Evolutionary conservation across 2,797 vertebrate species (phyloP).

Genomic region (Botia almorhae): DNA sequence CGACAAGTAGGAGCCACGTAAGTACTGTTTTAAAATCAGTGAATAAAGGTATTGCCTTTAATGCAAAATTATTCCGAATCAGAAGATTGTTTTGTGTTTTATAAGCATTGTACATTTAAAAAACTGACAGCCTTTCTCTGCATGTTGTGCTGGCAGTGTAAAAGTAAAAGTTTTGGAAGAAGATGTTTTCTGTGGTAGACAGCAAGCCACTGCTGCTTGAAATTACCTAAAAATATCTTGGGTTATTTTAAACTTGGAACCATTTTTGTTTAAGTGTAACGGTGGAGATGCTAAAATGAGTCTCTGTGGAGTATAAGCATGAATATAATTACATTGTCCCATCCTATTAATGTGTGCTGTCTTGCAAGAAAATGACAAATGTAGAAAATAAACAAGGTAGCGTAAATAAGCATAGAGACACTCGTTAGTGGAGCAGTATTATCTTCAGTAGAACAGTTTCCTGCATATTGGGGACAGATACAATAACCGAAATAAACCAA

Average conservation of each 20-base stretch:
- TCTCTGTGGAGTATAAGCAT: not conserved
- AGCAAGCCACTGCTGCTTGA: too few relatives aligned
- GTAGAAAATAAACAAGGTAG: constrained; percentile 15
- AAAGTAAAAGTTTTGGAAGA: too few relatives aligned
- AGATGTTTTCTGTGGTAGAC: too few relatives aligned
- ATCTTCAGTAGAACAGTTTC: not conserved
- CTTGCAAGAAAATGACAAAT: not conserved
- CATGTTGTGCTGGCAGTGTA: too few relatives aligned
- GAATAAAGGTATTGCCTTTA: not conserved
- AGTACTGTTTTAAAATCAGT: constrained; percentile 69
- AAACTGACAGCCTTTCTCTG: too few relatives aligned
- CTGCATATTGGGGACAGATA: constrained; percentile 22
- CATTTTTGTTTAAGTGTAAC: not conserved
- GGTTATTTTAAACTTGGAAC: too few relatives aligned
- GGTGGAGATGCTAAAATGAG: not conserved
- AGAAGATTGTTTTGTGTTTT: too few relatives aligned
- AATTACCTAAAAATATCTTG: too few relatives aligned
- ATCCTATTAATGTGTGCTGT: not conserved
- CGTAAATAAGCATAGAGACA: not conserved
- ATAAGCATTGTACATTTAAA: too few relatives aligned
- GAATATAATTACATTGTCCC: not conserved
- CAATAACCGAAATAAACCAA: constrained; percentile 24
- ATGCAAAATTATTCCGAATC: too few relatives aligned
- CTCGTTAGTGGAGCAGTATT: constrained; percentile 12
- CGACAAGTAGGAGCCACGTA: constrained; percentile 98